Percentiles rank a stretch among this genome's conserved stretches.
Evolutionary conservation across 1,140 invertebrate genomes (phyloP).

Genomic region (Batillaria attramentaria): DNA sequence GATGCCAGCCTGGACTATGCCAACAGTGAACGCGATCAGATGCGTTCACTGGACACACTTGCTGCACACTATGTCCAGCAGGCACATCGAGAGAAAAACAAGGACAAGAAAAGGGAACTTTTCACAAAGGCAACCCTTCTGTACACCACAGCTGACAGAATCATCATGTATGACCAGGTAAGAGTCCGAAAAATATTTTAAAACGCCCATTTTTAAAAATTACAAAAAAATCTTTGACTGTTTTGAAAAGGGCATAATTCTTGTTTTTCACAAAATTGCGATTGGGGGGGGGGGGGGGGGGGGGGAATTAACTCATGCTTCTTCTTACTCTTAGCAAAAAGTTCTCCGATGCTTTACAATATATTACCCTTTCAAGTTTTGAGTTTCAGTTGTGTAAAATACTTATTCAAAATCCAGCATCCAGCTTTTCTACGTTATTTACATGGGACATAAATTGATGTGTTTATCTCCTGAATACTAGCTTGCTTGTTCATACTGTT

Average conservation of each 20-base stretch:
- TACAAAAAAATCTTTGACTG: no score
- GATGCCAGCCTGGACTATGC: constrained; percentile 91
- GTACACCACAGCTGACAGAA: constrained; percentile 99
- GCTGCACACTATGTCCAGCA: constrained; percentile 98
- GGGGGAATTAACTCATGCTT: no score
- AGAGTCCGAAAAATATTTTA: no score
- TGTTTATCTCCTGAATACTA: neutral
- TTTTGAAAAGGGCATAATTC: no score
- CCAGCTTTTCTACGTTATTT: neutral
- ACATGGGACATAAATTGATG: neutral
- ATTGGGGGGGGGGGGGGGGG: no score
- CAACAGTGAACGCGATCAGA: constrained; percentile 97
- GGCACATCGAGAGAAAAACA: constrained; percentile 94
- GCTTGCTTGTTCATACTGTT: neutral
- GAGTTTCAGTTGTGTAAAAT: no score
- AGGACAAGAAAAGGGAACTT: constrained; percentile 94
- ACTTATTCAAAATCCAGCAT: neutral
- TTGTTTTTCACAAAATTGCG: no score
- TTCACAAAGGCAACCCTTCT: constrained; percentile 97
- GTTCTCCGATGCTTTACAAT: no score
- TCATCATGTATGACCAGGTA: constrained; percentile 99
- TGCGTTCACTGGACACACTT: constrained; percentile 95
- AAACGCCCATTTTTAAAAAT: no score
- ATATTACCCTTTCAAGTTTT: no score
- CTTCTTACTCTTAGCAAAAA: no score